Percentiles rank a stretch among this genome's conserved stretches.
Conservation (phyloP, 2,888 invertebrate species). For the Gastrophysa polygoni region DNA sequence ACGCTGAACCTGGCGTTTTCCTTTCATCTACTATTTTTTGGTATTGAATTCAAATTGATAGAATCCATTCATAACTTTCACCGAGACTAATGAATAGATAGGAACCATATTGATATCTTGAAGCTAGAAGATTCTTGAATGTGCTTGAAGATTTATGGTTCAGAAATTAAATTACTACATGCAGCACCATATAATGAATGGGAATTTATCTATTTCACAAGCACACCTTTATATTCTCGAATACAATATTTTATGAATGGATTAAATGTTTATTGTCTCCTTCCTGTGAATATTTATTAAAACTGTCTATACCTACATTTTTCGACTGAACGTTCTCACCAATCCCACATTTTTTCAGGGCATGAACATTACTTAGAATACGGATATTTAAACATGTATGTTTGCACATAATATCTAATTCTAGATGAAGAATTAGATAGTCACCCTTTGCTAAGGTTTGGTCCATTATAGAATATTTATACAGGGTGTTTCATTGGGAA, state of each 20-base stretch:
- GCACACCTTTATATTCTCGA: not conserved
- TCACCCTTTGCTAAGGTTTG: too few species aligned
- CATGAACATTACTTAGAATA: not conserved
- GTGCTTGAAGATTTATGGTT: not conserved
- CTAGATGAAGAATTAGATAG: too few species aligned
- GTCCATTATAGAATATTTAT: too few species aligned
- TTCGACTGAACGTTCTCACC: not conserved
- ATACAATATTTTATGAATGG: not conserved
- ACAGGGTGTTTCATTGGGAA: too few species aligned
- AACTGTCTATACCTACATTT: not conserved
- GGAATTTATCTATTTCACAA: not conserved
- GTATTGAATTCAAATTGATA: too few species aligned
- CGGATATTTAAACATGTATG: slow-evolving; percentile 3
- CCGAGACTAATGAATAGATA: not conserved
- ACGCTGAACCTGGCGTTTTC: too few species aligned
- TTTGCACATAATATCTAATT: too few species aligned
- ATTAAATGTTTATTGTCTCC: not conserved
- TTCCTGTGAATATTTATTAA: not conserved
- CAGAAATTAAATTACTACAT: not conserved
- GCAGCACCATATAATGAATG: not conserved
- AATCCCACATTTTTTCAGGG: not conserved
- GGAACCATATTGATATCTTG: not conserved
- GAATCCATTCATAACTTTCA: not conserved
- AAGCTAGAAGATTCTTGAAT: not conserved
- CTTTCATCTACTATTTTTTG: too few species aligned